A percentile compares a stretch with the other conserved stretches of the same genome.
Conservation (phyloP, 2,113 vertebrate genomes). For the Thymallus thymallus region DNA sequence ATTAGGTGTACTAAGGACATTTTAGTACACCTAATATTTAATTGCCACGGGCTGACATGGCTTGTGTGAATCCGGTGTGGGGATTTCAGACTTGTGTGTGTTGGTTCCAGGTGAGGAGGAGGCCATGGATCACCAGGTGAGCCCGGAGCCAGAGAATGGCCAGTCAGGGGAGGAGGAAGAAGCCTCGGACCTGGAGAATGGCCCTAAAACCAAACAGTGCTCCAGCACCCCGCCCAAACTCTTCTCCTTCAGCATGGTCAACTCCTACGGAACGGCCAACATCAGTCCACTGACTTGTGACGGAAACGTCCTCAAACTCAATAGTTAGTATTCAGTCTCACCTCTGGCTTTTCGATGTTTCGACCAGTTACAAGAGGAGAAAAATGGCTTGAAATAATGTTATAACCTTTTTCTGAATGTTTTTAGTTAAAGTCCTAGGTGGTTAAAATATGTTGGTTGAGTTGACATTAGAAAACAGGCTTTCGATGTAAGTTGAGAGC, state of each 20-base stretch:
- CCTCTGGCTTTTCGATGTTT: neutral
- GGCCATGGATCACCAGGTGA: constrained; percentile 93
- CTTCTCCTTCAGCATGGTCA: constrained; percentile 92
- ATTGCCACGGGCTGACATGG: too few species aligned
- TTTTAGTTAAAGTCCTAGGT: too few species aligned
- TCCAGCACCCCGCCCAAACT: constrained; percentile 68
- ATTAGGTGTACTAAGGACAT: too few species aligned
- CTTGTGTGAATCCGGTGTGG: neutral
- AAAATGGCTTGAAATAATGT: too few species aligned
- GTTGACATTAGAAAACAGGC: too few species aligned
- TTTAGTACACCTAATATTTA: too few species aligned
- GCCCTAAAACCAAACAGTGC: constrained; percentile 56
- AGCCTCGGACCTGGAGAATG: constrained; percentile 72
- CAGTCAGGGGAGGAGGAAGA: constrained; percentile 68
- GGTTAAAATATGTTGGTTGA: too few species aligned
- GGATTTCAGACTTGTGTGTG: neutral
- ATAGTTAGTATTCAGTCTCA: constrained; percentile 70
- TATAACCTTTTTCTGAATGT: too few species aligned
- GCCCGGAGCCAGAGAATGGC: constrained; percentile 76
- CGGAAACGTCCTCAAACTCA: constrained; percentile 88
- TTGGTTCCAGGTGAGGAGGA: constrained; percentile 81
- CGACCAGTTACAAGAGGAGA: too few species aligned
- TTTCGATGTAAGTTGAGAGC: neutral
- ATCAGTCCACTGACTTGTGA: constrained; percentile 86
- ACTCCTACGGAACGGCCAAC: constrained; percentile 92